These are phyloP conservation scores for Toxotes jaculatrix DNA, from an alignment of 2,113 vertebrate genomes.

Conservation along the genomic window DNA sequence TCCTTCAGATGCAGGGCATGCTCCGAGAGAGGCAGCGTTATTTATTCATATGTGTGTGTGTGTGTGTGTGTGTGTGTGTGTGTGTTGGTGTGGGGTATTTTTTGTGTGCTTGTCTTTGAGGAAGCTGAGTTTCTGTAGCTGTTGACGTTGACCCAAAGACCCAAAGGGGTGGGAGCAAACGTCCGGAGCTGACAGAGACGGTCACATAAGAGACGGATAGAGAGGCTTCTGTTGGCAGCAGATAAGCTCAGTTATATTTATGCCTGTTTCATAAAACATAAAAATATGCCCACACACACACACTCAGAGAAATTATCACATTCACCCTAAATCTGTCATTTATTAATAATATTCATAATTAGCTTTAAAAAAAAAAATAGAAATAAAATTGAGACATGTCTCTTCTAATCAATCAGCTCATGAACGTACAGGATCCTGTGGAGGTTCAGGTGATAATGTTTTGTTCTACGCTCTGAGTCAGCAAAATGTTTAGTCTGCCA, in stretches of 20 bases:
- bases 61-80: slow-evolving; percentile 15
- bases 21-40: neutral
- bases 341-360: neutral
- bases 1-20: neutral
- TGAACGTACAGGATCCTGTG: no score
- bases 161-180: neutral
- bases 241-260: slow-evolving; percentile 40
- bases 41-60: slow-evolving; percentile 31
- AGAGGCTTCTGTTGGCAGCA: slow-evolving; percentile 45
- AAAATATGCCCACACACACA: neutral
- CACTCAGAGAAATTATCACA: neutral
- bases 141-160: slow-evolving; percentile 19
- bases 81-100: neutral
- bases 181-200: slow-evolving; percentile 32
- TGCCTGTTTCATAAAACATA: slow-evolving; percentile 20
- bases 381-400: neutral
- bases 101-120: neutral
- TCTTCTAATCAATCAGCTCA: neutral
- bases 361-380: no score
- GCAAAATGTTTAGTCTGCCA: neutral
- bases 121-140: slow-evolving; percentile 16
- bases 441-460: neutral
- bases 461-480: slow-evolving; percentile 6
- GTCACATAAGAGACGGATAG: slow-evolving; percentile 37
- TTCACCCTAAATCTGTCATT: slow-evolving; percentile 17